A percentile compares a stretch with the other conserved stretches of the same genome.
These are phyloP conservation scores for Xenops minutus DNA, from an alignment of 2,797 vertebrate species.

Conservation along the genomic window DNA sequence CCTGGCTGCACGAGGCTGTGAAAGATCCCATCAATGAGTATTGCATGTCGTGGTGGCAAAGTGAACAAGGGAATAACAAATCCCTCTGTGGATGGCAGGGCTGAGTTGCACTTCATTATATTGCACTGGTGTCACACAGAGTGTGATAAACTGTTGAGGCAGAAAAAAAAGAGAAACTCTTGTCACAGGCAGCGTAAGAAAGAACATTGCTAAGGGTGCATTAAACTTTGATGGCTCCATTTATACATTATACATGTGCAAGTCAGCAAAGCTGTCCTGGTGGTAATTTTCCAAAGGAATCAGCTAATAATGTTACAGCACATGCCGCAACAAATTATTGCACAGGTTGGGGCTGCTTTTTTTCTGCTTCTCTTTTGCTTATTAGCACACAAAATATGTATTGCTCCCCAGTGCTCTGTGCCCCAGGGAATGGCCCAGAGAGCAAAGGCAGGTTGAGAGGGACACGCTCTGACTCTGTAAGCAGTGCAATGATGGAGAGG, in stretches of 20 bases:
- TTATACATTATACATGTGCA: conserved; percentile 53
- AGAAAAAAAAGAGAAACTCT: neutral
- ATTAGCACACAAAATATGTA: neutral
- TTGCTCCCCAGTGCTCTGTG: neutral
- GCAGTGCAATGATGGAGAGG: neutral
- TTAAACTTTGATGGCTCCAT: conserved; percentile 59
- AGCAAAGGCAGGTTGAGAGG: neutral
- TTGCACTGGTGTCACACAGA: neutral
- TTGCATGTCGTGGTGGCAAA: neutral
- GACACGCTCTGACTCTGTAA: neutral
- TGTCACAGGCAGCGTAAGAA: neutral
- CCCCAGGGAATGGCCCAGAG: neutral
- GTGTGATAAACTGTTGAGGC: conserved; percentile 8
- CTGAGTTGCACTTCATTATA: neutral
- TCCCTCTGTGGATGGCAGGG: neutral
- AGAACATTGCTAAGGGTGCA: conserved; percentile 1
- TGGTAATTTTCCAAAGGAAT: conserved; percentile 44
- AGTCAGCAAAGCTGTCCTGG: conserved; percentile 49
- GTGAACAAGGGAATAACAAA: neutral
- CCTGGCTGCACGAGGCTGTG: neutral
- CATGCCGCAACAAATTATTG: conserved; percentile 8
- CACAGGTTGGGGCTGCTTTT: neutral
- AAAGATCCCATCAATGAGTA: neutral
- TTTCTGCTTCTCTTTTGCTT: neutral
- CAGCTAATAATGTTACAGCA: neutral